These are phyloP conservation scores for Cephalopachus bancanus DNA, from an alignment of 2,797 vertebrate genomes.

Conservation along the genomic window DNA sequence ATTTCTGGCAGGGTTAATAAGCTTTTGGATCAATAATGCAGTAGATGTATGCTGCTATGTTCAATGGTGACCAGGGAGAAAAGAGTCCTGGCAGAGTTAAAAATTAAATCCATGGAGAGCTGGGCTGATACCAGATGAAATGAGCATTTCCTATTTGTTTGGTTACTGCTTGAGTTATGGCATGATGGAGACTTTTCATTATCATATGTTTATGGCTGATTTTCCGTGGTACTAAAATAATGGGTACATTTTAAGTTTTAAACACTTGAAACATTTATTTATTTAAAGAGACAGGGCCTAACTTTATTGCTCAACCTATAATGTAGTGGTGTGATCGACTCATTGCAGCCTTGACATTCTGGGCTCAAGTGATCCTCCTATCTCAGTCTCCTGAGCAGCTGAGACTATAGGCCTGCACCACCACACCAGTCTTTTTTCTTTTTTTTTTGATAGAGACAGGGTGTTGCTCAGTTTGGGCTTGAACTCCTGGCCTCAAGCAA, in stretches of 20 bases:
- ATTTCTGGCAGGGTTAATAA: neutral
- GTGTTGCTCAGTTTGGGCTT: too few relatives aligned
- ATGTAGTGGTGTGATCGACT: too few relatives aligned
- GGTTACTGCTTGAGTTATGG: neutral
- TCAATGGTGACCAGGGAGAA: neutral
- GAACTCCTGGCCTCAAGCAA: too few relatives aligned
- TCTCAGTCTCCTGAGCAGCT: too few relatives aligned
- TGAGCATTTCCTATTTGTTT: neutral
- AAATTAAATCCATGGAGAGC: neutral
- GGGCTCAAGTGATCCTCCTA: too few relatives aligned
- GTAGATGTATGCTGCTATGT: neutral
- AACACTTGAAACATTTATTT: constrained; percentile 21
- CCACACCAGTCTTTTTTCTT: too few relatives aligned
- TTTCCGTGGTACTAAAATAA: neutral
- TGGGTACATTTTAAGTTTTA: neutral
- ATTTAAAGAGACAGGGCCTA: too few relatives aligned
- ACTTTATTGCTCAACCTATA: too few relatives aligned
- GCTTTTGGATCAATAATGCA: neutral
- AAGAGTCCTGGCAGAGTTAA: neutral
- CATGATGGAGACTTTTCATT: neutral
- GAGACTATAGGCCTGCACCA: too few relatives aligned
- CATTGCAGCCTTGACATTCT: too few relatives aligned
- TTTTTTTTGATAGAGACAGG: too few relatives aligned
- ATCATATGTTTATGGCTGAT: neutral
- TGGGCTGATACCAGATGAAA: neutral